Evolutionary conservation across 1,140 invertebrate genomes (phyloP).

Genomic region (Diachasma alloeum): DNA sequence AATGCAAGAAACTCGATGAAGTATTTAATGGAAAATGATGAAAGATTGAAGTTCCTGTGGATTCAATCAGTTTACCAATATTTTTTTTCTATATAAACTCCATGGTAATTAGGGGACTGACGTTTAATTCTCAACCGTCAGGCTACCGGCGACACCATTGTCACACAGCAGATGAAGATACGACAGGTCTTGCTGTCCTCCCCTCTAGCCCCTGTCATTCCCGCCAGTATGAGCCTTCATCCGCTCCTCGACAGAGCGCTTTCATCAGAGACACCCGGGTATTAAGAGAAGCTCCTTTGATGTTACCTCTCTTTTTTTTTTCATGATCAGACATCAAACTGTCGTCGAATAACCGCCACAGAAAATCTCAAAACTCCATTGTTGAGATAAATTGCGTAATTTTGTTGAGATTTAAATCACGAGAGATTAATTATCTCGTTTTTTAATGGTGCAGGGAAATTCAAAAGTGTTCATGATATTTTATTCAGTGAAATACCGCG

Average conservation of each 20-base stretch:
- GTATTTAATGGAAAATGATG: not conserved
- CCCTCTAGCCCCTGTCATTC: not conserved
- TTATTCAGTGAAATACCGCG: not conserved
- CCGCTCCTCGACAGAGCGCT: not conserved
- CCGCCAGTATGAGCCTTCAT: not conserved
- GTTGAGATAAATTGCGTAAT: not conserved
- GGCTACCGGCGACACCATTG: constrained; percentile 34
- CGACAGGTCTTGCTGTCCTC: not conserved
- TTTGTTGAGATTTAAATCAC: no score
- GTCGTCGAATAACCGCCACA: not conserved
- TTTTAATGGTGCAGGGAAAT: no score
- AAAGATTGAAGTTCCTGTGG: constrained; percentile 19
- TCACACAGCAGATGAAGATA: constrained; percentile 26
- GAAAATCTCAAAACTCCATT: not conserved
- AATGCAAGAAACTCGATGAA: not conserved
- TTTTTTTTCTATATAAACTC: not conserved
- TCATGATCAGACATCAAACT: not conserved
- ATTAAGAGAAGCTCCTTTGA: constrained; percentile 1
- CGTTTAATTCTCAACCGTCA: constrained; percentile 32
- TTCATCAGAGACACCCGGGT: constrained; percentile 1
- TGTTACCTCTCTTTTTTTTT: not conserved
- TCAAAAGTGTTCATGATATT: not conserved
- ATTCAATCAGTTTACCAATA: constrained; percentile 24
- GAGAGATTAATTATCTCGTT: no score
- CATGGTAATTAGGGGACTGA: constrained; percentile 18